Conservation (phyloP, 2,888 invertebrate species). For the Stenchaetothrips biformis region DNA sequence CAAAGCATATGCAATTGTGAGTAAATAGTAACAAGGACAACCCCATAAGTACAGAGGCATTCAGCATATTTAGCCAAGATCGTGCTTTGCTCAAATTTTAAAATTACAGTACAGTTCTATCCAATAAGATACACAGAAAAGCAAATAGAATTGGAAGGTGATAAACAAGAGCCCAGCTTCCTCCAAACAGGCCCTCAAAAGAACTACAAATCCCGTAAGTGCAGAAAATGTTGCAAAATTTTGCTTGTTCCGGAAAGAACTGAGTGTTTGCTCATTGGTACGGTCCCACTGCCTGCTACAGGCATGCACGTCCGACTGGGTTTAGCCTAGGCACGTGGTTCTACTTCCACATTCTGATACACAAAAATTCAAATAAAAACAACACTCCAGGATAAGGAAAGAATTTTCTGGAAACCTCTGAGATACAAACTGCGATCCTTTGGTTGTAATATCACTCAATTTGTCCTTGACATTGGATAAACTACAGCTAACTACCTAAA, state of each 20-base stretch:
- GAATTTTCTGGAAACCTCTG: constrained; percentile 11
- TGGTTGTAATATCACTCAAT: constrained; percentile 1
- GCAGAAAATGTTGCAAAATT: constrained; percentile 6
- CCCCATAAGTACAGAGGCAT: constrained; percentile 4
- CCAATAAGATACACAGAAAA: constrained; percentile 13
- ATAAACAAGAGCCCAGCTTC: constrained; percentile 3
- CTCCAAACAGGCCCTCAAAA: not conserved
- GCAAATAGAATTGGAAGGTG: constrained; percentile 23
- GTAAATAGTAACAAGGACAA: not conserved
- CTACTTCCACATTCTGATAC: constrained; percentile 4
- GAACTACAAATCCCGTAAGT: constrained; percentile 2
- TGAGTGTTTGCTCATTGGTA: not conserved
- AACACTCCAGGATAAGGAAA: not conserved
- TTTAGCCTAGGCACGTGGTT: constrained; percentile 11
- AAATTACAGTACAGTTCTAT: constrained; percentile 21
- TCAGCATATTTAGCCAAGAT: constrained; percentile 20
- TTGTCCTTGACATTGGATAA: constrained; percentile 21
- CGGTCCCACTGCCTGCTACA: not conserved
- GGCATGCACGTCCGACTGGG: constrained; percentile 17
- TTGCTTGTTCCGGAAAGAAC: not conserved
- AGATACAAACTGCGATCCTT: constrained; percentile 4
- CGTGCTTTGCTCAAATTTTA: constrained; percentile 21
- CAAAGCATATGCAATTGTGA: constrained; percentile 1
- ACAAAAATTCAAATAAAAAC: not conserved
- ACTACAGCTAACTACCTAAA: constrained; percentile 25